phyloP scores from a whole-genome alignment of 64 coral and sea anemone genomes.

The Porites australiensis region DNA sequence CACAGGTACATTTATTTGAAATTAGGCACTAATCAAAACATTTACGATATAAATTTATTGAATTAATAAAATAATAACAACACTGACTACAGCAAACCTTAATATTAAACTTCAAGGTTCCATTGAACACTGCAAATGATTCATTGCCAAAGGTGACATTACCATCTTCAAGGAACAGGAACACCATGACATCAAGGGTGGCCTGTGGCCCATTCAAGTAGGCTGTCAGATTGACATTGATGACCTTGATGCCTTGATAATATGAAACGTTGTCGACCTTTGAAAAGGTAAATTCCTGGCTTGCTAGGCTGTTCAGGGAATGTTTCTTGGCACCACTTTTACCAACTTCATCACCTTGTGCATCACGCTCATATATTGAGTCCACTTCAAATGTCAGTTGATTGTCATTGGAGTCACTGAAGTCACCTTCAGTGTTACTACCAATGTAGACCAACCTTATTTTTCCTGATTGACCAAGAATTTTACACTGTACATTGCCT shows the following conservation, averaged over 20 bases:
- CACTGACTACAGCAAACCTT: not conserved
- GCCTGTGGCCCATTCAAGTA: not conserved
- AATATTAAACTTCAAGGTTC: conserved; percentile 18
- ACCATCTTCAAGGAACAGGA: not conserved
- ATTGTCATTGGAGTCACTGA: too few relatives aligned
- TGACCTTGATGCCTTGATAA: conserved; percentile 12
- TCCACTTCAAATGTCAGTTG: conserved; percentile 2
- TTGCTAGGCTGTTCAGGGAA: not conserved
- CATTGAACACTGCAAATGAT: not conserved
- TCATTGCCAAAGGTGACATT: conserved; percentile 21
- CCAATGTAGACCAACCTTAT: not conserved
- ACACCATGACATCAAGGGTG: not conserved
- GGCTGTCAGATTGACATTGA: not conserved
- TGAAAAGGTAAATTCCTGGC: not conserved
- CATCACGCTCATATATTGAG: not conserved
- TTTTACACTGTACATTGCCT: not conserved
- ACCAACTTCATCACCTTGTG: not conserved
- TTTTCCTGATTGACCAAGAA: conserved; percentile 11
- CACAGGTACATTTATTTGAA: too few relatives aligned
- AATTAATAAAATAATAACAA: too few relatives aligned
- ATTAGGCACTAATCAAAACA: too few relatives aligned
- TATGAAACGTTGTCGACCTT: not conserved
- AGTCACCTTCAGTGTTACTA: too few relatives aligned
- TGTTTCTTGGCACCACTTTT: not conserved
- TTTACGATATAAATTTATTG: too few relatives aligned